Conservation (phyloP, 2,797 vertebrate genomes). For the Sebastolobus alascanus region DNA sequence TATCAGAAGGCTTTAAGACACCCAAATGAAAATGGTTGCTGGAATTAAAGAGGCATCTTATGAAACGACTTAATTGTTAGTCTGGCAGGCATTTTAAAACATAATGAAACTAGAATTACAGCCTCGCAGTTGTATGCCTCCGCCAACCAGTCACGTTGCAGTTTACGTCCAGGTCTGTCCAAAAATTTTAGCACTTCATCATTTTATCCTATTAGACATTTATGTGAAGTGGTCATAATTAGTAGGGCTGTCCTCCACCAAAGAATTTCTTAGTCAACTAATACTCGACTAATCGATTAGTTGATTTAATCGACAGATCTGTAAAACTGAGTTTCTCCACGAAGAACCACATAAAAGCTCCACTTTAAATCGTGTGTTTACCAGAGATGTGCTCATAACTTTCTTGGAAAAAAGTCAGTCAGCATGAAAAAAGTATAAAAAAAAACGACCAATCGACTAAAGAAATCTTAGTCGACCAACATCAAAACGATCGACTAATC, state of each 20-base stretch:
- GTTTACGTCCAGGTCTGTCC: neutral
- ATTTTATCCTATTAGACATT: neutral
- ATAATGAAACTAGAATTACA: neutral
- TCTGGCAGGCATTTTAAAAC: neutral
- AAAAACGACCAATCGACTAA: rapidly evolving
- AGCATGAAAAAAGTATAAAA: no score
- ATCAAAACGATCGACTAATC: no score
- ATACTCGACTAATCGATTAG: rapidly evolving
- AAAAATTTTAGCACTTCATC: neutral
- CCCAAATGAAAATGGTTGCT: neutral
- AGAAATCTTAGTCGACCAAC: no score
- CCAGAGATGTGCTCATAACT: rapidly evolving
- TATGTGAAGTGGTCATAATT: neutral
- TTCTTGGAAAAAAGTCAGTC: rapidly evolving
- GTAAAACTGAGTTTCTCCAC: no score
- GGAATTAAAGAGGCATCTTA: neutral
- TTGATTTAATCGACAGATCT: no score
- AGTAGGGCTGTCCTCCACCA: neutral
- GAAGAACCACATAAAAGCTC: no score
- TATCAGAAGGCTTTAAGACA: neutral
- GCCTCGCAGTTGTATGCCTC: no score
- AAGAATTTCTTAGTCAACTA: no score
- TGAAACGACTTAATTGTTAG: neutral
- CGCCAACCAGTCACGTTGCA: neutral
- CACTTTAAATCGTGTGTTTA: no score